Base-by-base conservation (phyloP, 2,888 invertebrate genomes). In the Eupithecia abbreviata region DNA sequence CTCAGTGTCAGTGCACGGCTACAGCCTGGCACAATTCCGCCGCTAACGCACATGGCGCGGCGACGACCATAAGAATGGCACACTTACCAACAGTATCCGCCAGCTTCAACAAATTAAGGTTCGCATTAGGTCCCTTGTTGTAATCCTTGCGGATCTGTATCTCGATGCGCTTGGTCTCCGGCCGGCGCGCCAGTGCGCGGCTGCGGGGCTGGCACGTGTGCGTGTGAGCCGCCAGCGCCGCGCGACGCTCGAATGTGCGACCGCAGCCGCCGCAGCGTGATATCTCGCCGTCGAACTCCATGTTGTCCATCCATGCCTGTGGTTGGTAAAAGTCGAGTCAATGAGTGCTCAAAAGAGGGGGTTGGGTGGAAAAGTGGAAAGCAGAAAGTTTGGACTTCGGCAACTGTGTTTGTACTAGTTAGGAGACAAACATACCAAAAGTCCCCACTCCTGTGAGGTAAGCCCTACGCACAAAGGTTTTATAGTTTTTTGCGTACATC, bases 151-250 rank as follows among this genome's bases (percentile, higher is more conserved):
- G 90, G 73, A 94, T 93, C 82, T 94, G 94, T 84, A 94, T 94
- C 84, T 94, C 93, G 72, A 94, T 93, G 76, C 86, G 87, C 81
- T 90, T 91, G 81, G 84, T 82, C 55, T 91, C 93, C 41, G 83
- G 73, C 55, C 71, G 71, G 49, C 81, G 72, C 84, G 85, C 75
- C 58, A 90, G 88, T 1, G 91, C 92, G 0, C 92, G 84, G 13
- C 85, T 90, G 68, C 96, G 92, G 79, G 96, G 96, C 79, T 92
- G 95, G 88, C 97, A 97, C 75, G 96, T 96, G 86, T 96, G 96
- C 62, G 96, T 95, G 91, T 97, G 97, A 41, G 97, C 96, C 7
- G 96, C 96, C 4, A 97, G 92, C 3, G 97, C 97, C 13, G 97
- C 97, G 81, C 96, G 96, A 0, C 97, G 95, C 86, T 97, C 97